Percentiles rank a stretch among this genome's conserved stretches.
Evolutionary conservation across 2,888 invertebrate genomes (phyloP).

Genomic region (Aplocera efformata): DNA sequence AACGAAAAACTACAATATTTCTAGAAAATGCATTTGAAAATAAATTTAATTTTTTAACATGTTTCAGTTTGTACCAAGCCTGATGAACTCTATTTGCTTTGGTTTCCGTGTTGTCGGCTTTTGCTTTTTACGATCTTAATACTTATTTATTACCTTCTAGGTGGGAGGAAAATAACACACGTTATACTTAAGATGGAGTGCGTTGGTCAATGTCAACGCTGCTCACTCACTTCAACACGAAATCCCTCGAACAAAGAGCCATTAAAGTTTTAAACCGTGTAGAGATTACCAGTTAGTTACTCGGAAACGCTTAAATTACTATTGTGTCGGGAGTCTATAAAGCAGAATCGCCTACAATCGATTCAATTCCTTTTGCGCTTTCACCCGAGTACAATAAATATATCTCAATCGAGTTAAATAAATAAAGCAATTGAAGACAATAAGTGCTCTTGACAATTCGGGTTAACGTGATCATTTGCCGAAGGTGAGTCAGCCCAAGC

Average conservation of each 20-base stretch:
- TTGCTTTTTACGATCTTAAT: constrained; percentile 7
- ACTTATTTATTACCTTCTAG: constrained; percentile 12
- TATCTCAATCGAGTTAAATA: constrained; percentile 43
- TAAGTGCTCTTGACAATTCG: constrained; percentile 52
- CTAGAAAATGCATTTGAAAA: no score
- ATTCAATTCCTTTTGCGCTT: constrained; percentile 21
- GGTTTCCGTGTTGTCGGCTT: constrained; percentile 9
- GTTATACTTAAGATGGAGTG: constrained; percentile 22
- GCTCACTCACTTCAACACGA: constrained; percentile 34
- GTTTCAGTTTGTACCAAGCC: constrained; percentile 2
- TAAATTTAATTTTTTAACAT: no score
- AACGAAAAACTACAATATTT: no score
- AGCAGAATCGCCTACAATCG: constrained; percentile 10
- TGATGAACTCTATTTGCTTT: constrained; percentile 1
- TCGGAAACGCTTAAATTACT: constrained; percentile 1
- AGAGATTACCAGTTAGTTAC: constrained; percentile 24
- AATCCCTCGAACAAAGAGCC: constrained; percentile 43
- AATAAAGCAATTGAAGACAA: constrained; percentile 46
- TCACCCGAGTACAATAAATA: constrained; percentile 27
- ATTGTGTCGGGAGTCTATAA: neutral
- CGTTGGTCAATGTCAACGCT: constrained; percentile 61
- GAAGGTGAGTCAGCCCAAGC: constrained; percentile 52
- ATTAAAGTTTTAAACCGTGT: constrained; percentile 31
- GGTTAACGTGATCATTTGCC: constrained; percentile 58
- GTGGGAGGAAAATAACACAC: constrained; percentile 25